A percentile compares a stretch with the other conserved stretches of the same genome.
Conservation (phyloP, 2,888 invertebrate species). For the Himalopsyche kuldschensis region DNA sequence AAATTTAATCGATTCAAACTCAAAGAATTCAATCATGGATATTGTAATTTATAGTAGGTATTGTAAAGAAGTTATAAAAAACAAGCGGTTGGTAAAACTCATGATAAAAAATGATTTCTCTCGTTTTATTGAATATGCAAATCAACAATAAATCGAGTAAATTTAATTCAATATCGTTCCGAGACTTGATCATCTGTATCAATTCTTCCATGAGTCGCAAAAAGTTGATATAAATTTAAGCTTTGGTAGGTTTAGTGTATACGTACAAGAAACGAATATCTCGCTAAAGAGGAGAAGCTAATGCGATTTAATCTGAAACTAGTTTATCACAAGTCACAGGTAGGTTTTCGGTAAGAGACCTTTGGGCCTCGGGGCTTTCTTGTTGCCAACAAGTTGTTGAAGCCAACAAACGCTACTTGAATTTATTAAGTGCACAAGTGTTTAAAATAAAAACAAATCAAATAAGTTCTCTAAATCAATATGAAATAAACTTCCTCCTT, state of each 20-base stretch:
- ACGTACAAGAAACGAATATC: background rate
- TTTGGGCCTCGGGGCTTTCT: slow-evolving; percentile 10
- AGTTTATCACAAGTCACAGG: slow-evolving; percentile 26
- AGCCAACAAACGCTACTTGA: slow-evolving; percentile 9
- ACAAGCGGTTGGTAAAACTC: no score
- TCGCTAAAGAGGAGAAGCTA: slow-evolving; percentile 25
- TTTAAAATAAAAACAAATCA: slow-evolving; percentile 9
- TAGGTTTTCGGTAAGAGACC: slow-evolving; percentile 1
- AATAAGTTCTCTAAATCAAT: background rate
- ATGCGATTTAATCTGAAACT: slow-evolving; percentile 36
- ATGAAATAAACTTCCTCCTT: no score
- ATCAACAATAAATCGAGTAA: no score
- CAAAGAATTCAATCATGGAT: no score
- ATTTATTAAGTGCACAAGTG: slow-evolving; percentile 21
- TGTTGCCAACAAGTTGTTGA: slow-evolving; percentile 32
- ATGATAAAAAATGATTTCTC: no score
- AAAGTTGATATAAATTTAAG: background rate
- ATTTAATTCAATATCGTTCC: background rate
- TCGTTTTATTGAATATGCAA: no score
- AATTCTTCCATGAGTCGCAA: background rate
- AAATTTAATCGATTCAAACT: no score
- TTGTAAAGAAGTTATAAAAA: no score
- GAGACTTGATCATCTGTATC: background rate
- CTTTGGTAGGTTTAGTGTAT: background rate
- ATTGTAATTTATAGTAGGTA: no score